These are phyloP conservation scores for Clytia hemisphaerica DNA, from an alignment of 30 jellyfish, hydroid and myxozoan genomes.

Conservation along the genomic window DNA sequence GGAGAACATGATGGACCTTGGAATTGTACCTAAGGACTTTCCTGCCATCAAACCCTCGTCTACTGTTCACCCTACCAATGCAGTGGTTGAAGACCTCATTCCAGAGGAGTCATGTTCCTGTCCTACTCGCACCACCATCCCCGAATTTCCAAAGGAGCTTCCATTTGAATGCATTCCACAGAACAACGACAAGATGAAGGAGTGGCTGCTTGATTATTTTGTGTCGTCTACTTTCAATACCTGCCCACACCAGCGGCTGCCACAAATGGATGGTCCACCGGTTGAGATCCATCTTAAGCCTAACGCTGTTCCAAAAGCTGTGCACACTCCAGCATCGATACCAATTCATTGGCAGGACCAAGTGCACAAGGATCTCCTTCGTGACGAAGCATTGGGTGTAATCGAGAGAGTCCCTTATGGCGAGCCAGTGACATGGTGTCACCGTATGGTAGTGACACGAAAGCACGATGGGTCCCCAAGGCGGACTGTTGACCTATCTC, in stretches of 20 bases:
- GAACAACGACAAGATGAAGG: neutral
- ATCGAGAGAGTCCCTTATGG: too few species aligned
- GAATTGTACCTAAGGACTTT: neutral
- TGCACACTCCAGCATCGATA: neutral
- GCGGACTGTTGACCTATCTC: neutral
- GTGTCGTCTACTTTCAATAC: neutral
- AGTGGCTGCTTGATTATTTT: neutral
- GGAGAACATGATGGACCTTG: too few species aligned
- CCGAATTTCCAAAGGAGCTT: neutral
- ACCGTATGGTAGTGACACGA: too few species aligned
- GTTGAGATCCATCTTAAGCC: neutral
- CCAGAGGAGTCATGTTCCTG: too few species aligned
- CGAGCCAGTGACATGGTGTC: too few species aligned
- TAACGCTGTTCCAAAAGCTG: slow-evolving; percentile 3
- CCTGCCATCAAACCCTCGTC: neutral
- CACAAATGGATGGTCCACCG: neutral
- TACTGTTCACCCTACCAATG: neutral
- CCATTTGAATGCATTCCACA: neutral
- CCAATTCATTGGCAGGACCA: slow-evolving; percentile 7
- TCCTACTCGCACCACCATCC: neutral
- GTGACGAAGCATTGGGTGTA: neutral
- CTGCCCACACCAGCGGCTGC: slow-evolving; percentile 12
- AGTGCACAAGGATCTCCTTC: too few species aligned
- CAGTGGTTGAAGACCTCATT: too few species aligned
- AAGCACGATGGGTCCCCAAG: too few species aligned